phyloP scores from a whole-genome alignment of 2,113 vertebrate genomes.

The Channa argus region DNA sequence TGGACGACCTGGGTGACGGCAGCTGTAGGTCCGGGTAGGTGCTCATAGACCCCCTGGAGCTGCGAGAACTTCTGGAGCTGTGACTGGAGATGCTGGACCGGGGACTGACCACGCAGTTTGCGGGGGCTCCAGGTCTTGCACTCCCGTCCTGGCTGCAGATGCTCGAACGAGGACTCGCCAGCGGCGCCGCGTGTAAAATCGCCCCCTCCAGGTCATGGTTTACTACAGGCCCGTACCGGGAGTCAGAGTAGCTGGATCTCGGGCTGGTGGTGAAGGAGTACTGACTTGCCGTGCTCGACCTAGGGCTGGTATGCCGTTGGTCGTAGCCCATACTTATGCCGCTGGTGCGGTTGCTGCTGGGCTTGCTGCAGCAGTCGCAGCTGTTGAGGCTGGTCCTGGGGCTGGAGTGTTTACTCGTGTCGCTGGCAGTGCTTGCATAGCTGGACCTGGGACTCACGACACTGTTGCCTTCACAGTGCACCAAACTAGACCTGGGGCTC shows the following conservation, averaged over 20 bases:
- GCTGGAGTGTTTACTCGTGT: conserved; percentile 92
- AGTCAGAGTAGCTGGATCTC: conserved; percentile 88
- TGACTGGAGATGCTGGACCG: conserved; percentile 94
- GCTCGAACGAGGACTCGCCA: conserved; percentile 89
- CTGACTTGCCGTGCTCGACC: conserved; percentile 91
- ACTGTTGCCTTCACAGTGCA: conserved; percentile 82
- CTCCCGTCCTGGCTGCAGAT: conserved; percentile 88
- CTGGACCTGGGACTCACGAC: conserved; percentile 89
- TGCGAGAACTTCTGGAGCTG: conserved; percentile 89
- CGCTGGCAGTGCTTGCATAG: conserved; percentile 93
- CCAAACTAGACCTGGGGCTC: conserved; percentile 87
- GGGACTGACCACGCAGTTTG: conserved; percentile 85
- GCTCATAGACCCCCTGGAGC: conserved; percentile 91
- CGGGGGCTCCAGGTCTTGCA: conserved; percentile 74
- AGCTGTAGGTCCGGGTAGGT: conserved; percentile 88
- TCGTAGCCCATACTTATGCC: conserved; percentile 98
- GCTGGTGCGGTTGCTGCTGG: conserved; percentile 95
- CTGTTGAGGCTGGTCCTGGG: conserved; percentile 90
- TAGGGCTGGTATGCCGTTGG: conserved; percentile 92
- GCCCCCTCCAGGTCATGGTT: conserved; percentile 79
- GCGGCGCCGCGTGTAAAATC: conserved; percentile 67
- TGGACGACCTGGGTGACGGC: conserved; percentile 87
- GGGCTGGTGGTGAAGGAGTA: conserved; percentile 88
- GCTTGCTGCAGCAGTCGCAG: conserved; percentile 90
- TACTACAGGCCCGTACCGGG: conserved; percentile 78